Percentiles rank a stretch among this genome's conserved stretches.
Evolutionary conservation across 2,113 vertebrate genomes (phyloP).

Genomic region (Perca fluviatilis): DNA sequence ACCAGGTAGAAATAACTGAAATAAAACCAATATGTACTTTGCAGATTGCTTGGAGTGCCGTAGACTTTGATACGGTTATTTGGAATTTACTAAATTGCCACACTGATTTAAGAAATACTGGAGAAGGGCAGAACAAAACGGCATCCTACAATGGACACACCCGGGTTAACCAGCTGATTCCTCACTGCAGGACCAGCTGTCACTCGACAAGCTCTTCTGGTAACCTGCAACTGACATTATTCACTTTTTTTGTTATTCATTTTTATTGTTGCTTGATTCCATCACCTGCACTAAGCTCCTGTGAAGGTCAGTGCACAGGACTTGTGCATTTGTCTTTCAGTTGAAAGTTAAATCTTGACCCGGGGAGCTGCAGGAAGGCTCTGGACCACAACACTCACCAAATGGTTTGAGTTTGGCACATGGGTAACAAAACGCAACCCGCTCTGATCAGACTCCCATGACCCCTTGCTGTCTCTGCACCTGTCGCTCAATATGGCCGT

Average conservation of each 20-base stretch:
- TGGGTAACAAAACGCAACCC: slow-evolving; percentile 7
- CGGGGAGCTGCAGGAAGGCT: neutral
- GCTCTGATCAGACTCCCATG: slow-evolving; percentile 23
- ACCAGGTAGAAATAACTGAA: neutral
- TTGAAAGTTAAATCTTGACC: neutral
- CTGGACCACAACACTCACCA: neutral
- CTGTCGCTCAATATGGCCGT: slow-evolving; percentile 68
- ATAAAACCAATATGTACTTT: neutral
- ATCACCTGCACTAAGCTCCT: neutral
- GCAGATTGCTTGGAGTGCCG: neutral
- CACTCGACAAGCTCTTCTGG: neutral
- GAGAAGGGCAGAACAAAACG: neutral
- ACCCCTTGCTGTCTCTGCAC: slow-evolving; percentile 69
- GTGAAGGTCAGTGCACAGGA: neutral
- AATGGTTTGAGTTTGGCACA: slow-evolving; percentile 8
- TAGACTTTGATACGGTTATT: neutral
- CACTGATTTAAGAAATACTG: neutral
- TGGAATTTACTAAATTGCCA: neutral
- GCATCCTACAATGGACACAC: neutral
- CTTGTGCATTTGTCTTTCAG: neutral
- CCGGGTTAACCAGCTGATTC: slow-evolving; percentile 6
- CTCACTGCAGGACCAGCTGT: slow-evolving; percentile 34
- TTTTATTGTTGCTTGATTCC: neutral
- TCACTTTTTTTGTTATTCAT: neutral
- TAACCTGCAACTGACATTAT: neutral